Evolutionary conservation across 1,140 invertebrate species (phyloP).

Genomic region (Oreohelix idahoensis): DNA sequence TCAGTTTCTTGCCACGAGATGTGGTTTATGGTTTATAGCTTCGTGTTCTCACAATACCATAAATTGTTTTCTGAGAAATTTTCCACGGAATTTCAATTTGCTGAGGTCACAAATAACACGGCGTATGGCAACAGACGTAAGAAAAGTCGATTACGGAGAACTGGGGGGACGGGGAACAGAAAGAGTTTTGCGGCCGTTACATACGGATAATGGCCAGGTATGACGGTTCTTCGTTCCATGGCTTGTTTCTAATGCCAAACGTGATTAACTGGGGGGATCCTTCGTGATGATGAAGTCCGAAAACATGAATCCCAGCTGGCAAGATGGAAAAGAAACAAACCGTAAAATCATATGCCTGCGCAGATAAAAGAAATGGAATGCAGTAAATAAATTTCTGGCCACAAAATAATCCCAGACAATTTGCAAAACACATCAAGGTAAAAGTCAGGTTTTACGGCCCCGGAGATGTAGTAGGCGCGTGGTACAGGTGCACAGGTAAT

Average conservation of each 20-base stretch:
- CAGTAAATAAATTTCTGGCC: slow-evolving; percentile 4
- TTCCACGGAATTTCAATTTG: too few species aligned
- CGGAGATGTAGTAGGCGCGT: background rate
- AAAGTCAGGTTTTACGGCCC: background rate
- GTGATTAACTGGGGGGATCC: background rate
- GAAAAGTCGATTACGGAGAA: too few species aligned
- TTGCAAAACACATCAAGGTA: slow-evolving; percentile 7
- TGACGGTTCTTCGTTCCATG: too few species aligned
- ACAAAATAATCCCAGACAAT: slow-evolving; percentile 1
- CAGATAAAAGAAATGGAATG: slow-evolving; percentile 4
- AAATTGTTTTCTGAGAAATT: too few species aligned
- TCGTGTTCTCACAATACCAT: too few species aligned
- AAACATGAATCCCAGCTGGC: background rate
- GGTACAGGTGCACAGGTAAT: slow-evolving; percentile 3
- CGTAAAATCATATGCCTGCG: background rate
- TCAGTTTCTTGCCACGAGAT: too few species aligned
- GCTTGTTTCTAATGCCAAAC: background rate
- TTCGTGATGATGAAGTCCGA: background rate
- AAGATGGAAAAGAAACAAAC: slow-evolving; percentile 11
- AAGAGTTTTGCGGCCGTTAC: too few species aligned
- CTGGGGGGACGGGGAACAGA: too few species aligned
- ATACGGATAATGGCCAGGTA: too few species aligned
- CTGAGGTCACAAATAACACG: too few species aligned
- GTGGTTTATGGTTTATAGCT: too few species aligned
- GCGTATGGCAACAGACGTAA: too few species aligned